Evolutionary conservation across 2,888 invertebrate species (phyloP).

Genomic region (Tridacna crocea): DNA sequence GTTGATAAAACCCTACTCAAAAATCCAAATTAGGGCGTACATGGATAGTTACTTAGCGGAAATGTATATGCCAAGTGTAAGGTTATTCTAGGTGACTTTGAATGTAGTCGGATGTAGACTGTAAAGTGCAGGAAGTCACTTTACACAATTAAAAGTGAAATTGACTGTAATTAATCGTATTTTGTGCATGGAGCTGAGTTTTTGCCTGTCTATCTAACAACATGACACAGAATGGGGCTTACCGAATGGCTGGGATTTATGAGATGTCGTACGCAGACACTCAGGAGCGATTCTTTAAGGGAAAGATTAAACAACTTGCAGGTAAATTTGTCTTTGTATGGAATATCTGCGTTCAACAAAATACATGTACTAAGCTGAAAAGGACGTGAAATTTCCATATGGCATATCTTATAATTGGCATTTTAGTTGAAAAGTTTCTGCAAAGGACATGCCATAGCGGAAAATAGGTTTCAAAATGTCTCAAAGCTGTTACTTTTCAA

Average conservation of each 20-base stretch:
- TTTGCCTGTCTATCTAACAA: not conserved
- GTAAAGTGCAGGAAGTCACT: constrained; percentile 33
- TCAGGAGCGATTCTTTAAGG: constrained; percentile 68
- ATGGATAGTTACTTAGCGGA: constrained; percentile 17
- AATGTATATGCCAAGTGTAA: constrained; percentile 21
- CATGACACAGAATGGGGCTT: constrained; percentile 49
- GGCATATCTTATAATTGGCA: too few relatives aligned
- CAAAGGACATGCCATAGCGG: too few relatives aligned
- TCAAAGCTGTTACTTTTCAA: too few relatives aligned
- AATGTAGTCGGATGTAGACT: constrained; percentile 29
- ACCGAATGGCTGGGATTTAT: constrained; percentile 1
- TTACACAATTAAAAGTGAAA: constrained; percentile 25
- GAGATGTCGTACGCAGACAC: constrained; percentile 47
- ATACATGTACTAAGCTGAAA: too few relatives aligned
- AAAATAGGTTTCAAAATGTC: too few relatives aligned
- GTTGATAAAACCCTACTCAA: constrained; percentile 12
- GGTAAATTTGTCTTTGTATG: constrained; percentile 59
- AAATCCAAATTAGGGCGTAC: constrained; percentile 29
- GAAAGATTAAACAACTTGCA: constrained; percentile 75
- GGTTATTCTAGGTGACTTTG: constrained; percentile 19
- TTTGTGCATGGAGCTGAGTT: constrained; percentile 12
- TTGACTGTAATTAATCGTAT: constrained; percentile 16
- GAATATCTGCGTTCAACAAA: too few relatives aligned
- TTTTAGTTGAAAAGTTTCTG: too few relatives aligned
- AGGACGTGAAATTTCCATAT: too few relatives aligned